A percentile compares a stretch with the other conserved stretches of the same genome.
phyloP scores from a whole-genome alignment of 2,797 vertebrate species.

The Columba guinea region DNA sequence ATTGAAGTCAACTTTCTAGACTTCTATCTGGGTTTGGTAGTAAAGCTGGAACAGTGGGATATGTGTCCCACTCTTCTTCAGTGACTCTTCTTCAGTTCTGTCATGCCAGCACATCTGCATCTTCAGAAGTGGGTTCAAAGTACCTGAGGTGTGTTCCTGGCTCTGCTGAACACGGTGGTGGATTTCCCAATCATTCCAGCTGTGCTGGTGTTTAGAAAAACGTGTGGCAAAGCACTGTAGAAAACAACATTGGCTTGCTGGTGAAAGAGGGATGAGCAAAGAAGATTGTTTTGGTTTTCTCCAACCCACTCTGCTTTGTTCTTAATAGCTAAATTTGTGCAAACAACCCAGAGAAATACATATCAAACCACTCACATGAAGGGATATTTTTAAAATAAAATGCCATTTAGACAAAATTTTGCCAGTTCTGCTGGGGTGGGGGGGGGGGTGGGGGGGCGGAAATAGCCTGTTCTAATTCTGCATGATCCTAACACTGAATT shows the following conservation, averaged over 20 bases:
- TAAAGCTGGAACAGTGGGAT: background rate
- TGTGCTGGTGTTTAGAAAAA: background rate
- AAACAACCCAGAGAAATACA: background rate
- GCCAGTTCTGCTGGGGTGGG: background rate
- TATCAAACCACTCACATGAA: background rate
- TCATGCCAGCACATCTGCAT: background rate
- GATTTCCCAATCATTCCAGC: background rate
- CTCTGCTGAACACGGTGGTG: background rate
- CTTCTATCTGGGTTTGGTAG: background rate
- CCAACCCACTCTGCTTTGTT: background rate
- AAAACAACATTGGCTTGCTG: background rate
- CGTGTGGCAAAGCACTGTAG: background rate
- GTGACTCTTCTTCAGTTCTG: background rate
- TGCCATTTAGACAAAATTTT: slow-evolving; percentile 4
- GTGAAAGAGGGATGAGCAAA: background rate
- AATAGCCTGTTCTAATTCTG: background rate
- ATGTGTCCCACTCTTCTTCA: background rate
- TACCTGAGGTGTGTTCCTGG: background rate
- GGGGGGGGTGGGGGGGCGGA: too few species aligned
- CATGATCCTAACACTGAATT: background rate
- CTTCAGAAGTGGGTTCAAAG: background rate
- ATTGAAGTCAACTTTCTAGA: background rate
- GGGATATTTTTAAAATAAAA: background rate
- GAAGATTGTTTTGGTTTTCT: background rate
- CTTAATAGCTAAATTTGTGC: slow-evolving; percentile 1